A percentile compares a stretch with the other conserved stretches of the same genome.
These are phyloP conservation scores for Grus americana DNA, from an alignment of 2,113 vertebrate genomes.

Conservation along the genomic window DNA sequence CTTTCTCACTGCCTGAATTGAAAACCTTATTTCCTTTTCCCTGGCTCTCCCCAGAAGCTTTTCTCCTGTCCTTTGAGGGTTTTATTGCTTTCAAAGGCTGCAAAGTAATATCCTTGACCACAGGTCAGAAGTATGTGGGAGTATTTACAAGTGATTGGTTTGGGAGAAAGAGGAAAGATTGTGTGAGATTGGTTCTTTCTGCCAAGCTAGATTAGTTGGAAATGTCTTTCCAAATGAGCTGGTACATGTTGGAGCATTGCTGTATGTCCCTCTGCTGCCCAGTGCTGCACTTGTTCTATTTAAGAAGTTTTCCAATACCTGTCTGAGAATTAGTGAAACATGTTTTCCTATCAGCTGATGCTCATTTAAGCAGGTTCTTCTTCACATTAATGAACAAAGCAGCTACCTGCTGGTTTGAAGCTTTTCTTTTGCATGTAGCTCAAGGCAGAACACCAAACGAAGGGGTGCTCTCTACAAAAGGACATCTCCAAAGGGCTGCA, in stretches of 20 bases:
- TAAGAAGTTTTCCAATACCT: neutral
- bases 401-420: neutral
- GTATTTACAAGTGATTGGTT: neutral
- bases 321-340: neutral
- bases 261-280: neutral
- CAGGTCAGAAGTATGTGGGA: neutral
- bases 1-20: neutral
- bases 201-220: neutral
- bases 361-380: neutral
- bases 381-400: neutral
- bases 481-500: neutral
- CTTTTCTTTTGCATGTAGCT: rapidly evolving
- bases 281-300: neutral
- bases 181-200: neutral
- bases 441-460: neutral
- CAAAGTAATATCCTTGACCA: neutral
- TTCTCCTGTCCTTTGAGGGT: neutral
- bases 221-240: neutral
- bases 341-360: neutral
- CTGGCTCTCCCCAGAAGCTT: neutral
- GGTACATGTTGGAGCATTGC: neutral
- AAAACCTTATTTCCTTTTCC: neutral
- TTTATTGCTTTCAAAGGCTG: neutral
- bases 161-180: neutral
- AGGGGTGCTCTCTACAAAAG: neutral